A percentile compares a stretch with the other conserved stretches of the same genome.
These are phyloP conservation scores for Icerya purchasi DNA, from an alignment of 2,888 invertebrate genomes.

Conservation along the genomic window DNA sequence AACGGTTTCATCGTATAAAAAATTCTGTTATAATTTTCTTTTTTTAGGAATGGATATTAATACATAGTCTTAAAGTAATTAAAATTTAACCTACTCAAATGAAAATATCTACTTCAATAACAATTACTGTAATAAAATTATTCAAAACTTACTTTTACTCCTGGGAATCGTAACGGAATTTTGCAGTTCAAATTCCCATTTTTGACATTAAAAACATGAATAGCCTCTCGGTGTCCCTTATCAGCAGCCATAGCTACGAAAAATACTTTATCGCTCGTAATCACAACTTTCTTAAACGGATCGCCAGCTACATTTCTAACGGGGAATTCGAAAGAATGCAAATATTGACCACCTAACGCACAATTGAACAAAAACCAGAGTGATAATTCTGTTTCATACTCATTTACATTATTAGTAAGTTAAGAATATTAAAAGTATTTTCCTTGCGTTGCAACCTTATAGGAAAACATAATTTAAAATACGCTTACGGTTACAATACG, in stretches of 20 bases:
- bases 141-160: slow-evolving; percentile 30
- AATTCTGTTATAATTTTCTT: no score
- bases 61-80: no score
- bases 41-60: no score
- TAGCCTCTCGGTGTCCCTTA: slow-evolving; percentile 54
- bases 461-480: no score
- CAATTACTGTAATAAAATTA: not conserved
- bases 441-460: no score
- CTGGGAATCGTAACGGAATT: slow-evolving; percentile 30
- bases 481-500: no score
- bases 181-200: slow-evolving; percentile 40
- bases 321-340: slow-evolving; percentile 64
- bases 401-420: no score
- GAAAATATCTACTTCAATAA: not conserved
- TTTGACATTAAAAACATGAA: slow-evolving; percentile 61
- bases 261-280: slow-evolving; percentile 60
- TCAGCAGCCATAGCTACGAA: slow-evolving; percentile 63
- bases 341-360: slow-evolving; percentile 46
- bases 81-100: no score
- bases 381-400: no score
- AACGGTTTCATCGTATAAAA: no score
- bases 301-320: slow-evolving; percentile 46
- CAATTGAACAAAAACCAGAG: no score
- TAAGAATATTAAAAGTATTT: no score
- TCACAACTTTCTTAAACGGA: slow-evolving; percentile 50